A percentile compares a stretch with the other conserved stretches of the same genome.
Conservation (phyloP, 2,797 vertebrate species). For the Euthynnus affinis region DNA sequence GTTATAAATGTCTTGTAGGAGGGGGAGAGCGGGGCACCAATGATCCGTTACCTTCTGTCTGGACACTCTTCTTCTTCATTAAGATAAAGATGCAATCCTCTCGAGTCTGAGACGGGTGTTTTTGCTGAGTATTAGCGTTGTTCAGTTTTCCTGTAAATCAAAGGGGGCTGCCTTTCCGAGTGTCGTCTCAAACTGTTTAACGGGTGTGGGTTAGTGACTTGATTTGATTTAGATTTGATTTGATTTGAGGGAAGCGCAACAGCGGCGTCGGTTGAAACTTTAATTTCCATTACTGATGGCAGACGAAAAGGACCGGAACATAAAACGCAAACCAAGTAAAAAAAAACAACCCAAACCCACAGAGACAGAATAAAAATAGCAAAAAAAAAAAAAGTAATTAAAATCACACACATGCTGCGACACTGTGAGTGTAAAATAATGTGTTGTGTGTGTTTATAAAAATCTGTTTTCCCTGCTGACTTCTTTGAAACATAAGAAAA, state of each 20-base stretch:
- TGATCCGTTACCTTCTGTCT: too few species aligned
- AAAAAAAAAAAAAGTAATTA: conserved; percentile 5
- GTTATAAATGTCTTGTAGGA: too few species aligned
- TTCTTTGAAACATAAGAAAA: conserved; percentile 17
- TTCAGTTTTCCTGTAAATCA: background rate
- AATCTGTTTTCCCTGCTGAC: conserved; percentile 13
- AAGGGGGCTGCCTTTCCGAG: background rate
- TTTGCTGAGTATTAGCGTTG: background rate
- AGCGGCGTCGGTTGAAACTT: conserved; percentile 14
- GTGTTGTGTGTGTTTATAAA: conserved; percentile 25
- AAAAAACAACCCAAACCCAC: background rate
- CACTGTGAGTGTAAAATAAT: conserved; percentile 11
- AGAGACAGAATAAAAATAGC: conserved; percentile 13
- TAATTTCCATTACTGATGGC: conserved; percentile 23
- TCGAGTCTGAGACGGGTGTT: background rate
- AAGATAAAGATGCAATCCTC: background rate
- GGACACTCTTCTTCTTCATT: too few species aligned
- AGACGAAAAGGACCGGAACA: conserved; percentile 31
- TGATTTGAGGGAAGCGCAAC: conserved; percentile 4
- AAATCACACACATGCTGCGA: conserved; percentile 16
- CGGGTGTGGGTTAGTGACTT: conserved; percentile 11
- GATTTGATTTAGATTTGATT: conserved; percentile 41
- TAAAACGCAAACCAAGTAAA: conserved; percentile 24
- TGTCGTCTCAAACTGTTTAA: background rate
- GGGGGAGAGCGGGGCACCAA: too few species aligned